Conservation (phyloP, 2,113 vertebrate genomes). For the Tapirus terrestris region DNA sequence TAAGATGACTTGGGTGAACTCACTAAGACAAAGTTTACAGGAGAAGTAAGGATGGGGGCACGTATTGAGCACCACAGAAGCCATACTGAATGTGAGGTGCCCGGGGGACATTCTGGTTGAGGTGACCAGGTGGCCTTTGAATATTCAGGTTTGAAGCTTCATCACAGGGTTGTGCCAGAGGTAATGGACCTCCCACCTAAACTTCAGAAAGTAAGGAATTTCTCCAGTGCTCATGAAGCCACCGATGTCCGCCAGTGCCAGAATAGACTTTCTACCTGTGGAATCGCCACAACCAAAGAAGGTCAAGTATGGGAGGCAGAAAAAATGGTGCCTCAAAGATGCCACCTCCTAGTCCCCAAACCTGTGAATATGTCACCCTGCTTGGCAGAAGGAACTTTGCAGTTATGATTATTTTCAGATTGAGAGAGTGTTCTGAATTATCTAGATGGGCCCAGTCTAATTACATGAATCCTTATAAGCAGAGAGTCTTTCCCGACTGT, state of each 20-base stretch:
- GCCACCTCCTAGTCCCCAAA: fast-evolving
- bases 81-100: neutral
- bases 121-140: neutral
- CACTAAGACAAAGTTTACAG: neutral
- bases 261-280: no score
- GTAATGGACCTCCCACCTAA: neutral
- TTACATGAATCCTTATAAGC: neutral
- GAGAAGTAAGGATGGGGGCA: neutral
- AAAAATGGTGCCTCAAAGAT: neutral
- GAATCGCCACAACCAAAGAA: neutral
- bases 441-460: neutral
- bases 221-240: no score
- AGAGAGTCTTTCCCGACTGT: neutral
- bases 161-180: neutral
- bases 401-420: neutral
- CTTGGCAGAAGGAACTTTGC: neutral
- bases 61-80: neutral
- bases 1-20: no score
- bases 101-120: no score
- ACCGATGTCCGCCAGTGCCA: no score
- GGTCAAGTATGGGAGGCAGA: neutral
- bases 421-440: neutral
- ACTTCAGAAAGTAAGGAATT: no score
- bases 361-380: neutral
- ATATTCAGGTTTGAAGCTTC: neutral